phyloP scores from a whole-genome alignment of 2,797 vertebrate species.

The Anniella stebbinsi region DNA sequence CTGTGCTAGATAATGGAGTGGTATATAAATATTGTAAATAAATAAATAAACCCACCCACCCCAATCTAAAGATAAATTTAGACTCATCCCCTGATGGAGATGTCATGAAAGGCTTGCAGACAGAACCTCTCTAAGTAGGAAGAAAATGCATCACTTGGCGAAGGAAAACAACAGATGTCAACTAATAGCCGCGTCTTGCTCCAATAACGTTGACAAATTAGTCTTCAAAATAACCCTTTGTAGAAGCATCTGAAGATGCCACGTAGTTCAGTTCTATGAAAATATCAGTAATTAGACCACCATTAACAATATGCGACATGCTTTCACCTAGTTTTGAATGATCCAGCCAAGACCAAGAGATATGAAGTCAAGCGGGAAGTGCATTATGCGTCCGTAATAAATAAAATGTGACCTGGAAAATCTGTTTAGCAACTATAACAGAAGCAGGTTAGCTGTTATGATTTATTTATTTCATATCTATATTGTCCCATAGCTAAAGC shows the following conservation, averaged over 20 bases:
- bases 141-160: neutral
- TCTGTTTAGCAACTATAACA: neutral
- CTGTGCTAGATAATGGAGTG: too few species aligned
- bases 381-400: neutral
- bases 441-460: too few species aligned
- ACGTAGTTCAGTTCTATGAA: neutral
- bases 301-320: neutral
- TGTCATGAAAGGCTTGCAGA: neutral
- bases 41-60: neutral
- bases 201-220: constrained; percentile 30
- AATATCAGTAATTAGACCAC: constrained; percentile 18
- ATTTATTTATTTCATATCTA: too few species aligned
- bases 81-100: neutral
- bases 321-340: neutral
- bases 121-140: neutral
- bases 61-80: neutral
- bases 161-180: constrained; percentile 37
- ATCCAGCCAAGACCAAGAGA: neutral
- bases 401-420: neutral
- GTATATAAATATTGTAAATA: too few species aligned
- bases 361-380: neutral
- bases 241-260: neutral
- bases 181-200: neutral
- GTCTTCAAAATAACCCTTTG: constrained; percentile 18
- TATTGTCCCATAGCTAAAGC: too few species aligned